These are phyloP conservation scores for Caranx ignobilis DNA, from an alignment of 2,113 vertebrate species.

Conservation along the genomic window DNA sequence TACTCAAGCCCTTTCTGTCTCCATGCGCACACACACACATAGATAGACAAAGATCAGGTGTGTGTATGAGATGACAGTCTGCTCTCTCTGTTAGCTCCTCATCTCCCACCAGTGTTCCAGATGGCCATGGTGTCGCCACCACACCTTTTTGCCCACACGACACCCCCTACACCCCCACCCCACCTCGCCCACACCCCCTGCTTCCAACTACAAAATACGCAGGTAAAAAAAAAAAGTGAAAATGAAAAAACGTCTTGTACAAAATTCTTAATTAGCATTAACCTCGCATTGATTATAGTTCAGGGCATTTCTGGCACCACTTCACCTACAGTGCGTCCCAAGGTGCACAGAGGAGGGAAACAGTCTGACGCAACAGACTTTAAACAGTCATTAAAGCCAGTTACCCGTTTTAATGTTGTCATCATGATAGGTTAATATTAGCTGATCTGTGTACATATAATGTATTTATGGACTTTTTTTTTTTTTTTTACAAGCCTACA, in stretches of 20 bases:
- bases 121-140: constrained; percentile 60
- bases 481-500: neutral
- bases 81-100: constrained; percentile 59
- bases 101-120: constrained; percentile 70
- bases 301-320: constrained; percentile 18
- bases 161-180: constrained; percentile 16
- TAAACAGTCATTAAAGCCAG: too few species aligned
- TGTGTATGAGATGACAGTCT: constrained; percentile 58
- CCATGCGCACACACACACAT: constrained; percentile 2
- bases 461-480: neutral
- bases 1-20: neutral
- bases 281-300: constrained; percentile 6
- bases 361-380: neutral
- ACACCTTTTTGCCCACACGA: constrained; percentile 48
- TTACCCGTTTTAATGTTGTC: too few species aligned
- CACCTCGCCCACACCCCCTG: neutral
- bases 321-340: neutral
- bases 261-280: constrained; percentile 19
- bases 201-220: neutral
- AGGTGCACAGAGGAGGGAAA: neutral
- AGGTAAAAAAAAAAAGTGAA: constrained; percentile 2
- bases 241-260: constrained; percentile 3
- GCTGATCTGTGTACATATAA: neutral
- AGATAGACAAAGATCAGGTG: constrained; percentile 51
- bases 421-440: neutral